Evolutionary conservation across 2,113 vertebrate species (phyloP).

Genomic region (Tapirus terrestris): DNA sequence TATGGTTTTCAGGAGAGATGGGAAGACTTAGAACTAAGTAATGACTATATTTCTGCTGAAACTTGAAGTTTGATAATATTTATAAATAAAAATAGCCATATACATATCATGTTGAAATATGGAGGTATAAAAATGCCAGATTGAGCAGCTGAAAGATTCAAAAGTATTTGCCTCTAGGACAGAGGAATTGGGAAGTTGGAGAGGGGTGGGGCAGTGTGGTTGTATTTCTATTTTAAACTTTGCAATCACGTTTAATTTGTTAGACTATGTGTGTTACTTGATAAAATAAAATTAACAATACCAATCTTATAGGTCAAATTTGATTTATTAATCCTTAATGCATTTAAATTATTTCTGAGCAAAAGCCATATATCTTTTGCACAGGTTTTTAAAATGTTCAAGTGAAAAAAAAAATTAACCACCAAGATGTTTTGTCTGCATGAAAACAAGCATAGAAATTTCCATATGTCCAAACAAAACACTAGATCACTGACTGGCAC

Average conservation of each 20-base stretch:
- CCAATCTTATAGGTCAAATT: not conserved
- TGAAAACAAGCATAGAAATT: not conserved
- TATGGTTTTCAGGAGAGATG: not conserved
- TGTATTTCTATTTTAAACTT: conserved; percentile 29
- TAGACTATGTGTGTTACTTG: not conserved
- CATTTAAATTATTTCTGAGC: not conserved
- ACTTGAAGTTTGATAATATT: not conserved
- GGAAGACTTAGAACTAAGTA: not conserved
- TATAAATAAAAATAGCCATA: not conserved
- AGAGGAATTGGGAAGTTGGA: not conserved
- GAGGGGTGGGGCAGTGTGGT: not conserved
- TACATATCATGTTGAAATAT: not conserved
- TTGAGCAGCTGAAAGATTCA: not conserved
- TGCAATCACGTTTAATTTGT: not conserved
- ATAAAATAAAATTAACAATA: not conserved
- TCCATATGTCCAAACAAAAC: not conserved
- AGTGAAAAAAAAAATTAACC: not conserved
- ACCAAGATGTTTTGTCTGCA: not conserved
- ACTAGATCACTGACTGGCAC: not conserved
- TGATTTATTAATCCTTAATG: not conserved
- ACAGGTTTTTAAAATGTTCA: not conserved
- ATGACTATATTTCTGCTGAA: not conserved
- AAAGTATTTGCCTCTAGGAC: not conserved
- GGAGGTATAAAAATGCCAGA: not conserved
- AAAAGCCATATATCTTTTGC: not conserved